These are phyloP conservation scores for Aradus depressus DNA, from an alignment of 2,888 invertebrate genomes.

Conservation along the genomic window DNA sequence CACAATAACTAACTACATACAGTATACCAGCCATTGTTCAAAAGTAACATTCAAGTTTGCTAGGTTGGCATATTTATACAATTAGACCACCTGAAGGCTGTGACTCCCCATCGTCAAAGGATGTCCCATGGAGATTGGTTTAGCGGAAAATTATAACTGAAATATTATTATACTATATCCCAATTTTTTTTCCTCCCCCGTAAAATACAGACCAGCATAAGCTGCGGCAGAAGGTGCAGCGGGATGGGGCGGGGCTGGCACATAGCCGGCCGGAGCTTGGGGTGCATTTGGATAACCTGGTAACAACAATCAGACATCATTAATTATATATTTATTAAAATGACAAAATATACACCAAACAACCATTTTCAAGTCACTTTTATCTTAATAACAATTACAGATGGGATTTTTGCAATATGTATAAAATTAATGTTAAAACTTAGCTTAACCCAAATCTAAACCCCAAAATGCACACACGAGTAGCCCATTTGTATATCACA, in stretches of 20 bases:
- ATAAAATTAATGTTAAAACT: too few relatives aligned
- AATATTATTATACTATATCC: neutral
- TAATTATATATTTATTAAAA: neutral
- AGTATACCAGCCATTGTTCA: too few relatives aligned
- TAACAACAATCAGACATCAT: conserved; percentile 8
- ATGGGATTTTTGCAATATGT: conserved; percentile 13
- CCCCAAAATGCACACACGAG: too few relatives aligned
- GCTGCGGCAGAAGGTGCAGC: conserved; percentile 39
- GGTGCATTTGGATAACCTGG: conserved; percentile 47
- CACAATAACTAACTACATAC: too few relatives aligned
- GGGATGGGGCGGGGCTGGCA: conserved; percentile 54
- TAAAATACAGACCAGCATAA: conserved; percentile 21
- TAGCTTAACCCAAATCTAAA: too few relatives aligned
- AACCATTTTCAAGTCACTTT: conserved; percentile 15
- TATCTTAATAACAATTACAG: conserved; percentile 10
- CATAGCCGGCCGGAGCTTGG: conserved; percentile 44
- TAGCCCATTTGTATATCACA: too few relatives aligned
- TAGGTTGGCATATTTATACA: too few relatives aligned
- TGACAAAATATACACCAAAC: conserved; percentile 8
- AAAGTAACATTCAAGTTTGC: too few relatives aligned
- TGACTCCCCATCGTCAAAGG: too few relatives aligned
- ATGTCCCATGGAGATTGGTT: too few relatives aligned
- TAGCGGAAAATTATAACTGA: neutral
- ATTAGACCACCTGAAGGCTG: too few relatives aligned
- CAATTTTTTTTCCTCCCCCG: neutral